Evolutionary conservation across 2,888 invertebrate genomes (phyloP), one percentile per base, ranked within the genome.

Genomic region (Acleris laterana): DNA sequence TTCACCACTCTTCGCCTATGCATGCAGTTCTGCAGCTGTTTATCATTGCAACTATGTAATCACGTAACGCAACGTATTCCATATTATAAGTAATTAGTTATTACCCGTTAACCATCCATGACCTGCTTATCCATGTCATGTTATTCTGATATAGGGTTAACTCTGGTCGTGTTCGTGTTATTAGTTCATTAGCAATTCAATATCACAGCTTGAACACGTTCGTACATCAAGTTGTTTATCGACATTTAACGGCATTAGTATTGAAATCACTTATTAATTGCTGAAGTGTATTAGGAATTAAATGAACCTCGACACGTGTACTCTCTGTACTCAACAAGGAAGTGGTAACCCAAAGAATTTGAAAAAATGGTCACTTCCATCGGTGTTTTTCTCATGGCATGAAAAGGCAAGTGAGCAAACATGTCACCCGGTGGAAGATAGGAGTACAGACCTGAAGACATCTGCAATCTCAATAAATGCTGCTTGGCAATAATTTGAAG

Each of bases 31-130:
- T 64, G 65, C 65, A 63, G 51, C 63, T 63, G 60, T 63, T 68
- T 72, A 71, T 69, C 68, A 65, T 68, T 73, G 70, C 71, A 78
- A 81, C 79, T 76, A 70, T 74, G 78, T 81, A 52, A 22, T 51
- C 46, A 19, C 52, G 50, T 68, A 68, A 68, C 68, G 71, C 70
- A 76, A 75, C 66, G 65, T 68, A 67, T 63, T 72, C 71, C 69
- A 72, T 74, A 73, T 78, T 78, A 52, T 57, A 62, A 48, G 51
- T 49, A 19, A 42, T 61, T 52, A 66, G 4, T 11, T 13, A 38
- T 3, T 38, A 38, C 65, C 52, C 44, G 75, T 83, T 81, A 78
- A 72, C 77, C 77, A 83, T 84, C 83, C 86, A 79, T 85, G 86
- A 87, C 87, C 84, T 77, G 80, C 75, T 82, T 85, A 79, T 80